Conservation (phyloP, 2,888 invertebrate species). For the Drosophila nigricruria region DNA sequence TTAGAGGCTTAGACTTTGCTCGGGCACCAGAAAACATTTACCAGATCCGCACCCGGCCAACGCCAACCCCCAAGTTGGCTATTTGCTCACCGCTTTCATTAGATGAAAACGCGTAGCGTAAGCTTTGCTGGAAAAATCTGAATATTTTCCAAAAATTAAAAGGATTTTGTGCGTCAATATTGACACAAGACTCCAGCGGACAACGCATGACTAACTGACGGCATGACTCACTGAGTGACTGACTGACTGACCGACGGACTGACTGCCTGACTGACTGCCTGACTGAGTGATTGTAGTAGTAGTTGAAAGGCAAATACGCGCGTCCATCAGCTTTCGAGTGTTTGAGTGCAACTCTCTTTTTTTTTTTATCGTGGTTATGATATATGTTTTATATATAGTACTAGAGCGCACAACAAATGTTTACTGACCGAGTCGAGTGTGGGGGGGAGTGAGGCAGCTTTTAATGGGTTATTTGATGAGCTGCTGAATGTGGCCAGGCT, state of each 20-base stretch:
- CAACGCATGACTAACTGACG: constrained; percentile 25
- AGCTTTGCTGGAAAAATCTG: constrained; percentile 53
- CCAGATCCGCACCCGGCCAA: background rate
- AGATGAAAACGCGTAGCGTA: constrained; percentile 56
- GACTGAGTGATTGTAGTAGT: constrained; percentile 15
- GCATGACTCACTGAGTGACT: constrained; percentile 2
- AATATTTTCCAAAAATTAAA: constrained; percentile 77
- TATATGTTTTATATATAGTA: constrained; percentile 30
- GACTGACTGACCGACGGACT: constrained; percentile 11
- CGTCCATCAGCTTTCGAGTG: constrained; percentile 46
- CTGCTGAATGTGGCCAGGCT: constrained; percentile 3
- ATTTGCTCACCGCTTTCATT: constrained; percentile 71
- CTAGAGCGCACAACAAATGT: constrained; percentile 24
- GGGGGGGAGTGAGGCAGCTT: constrained; percentile 7
- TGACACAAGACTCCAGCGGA: constrained; percentile 69
- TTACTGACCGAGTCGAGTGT: constrained; percentile 14
- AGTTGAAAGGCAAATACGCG: constrained; percentile 46
- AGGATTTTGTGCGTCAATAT: constrained; percentile 77
- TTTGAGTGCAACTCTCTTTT: constrained; percentile 39
- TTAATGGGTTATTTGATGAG: constrained; percentile 43
- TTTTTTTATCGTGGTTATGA: constrained; percentile 26
- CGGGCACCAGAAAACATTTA: constrained; percentile 20
- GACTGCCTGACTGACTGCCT: constrained; percentile 11
- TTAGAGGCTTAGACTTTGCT: constrained; percentile 65
- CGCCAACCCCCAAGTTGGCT: constrained; percentile 15